Percentiles rank a stretch among this genome's conserved stretches.
Conservation (phyloP, 2,888 invertebrate species). For the Neuroscelio doddi region DNA sequence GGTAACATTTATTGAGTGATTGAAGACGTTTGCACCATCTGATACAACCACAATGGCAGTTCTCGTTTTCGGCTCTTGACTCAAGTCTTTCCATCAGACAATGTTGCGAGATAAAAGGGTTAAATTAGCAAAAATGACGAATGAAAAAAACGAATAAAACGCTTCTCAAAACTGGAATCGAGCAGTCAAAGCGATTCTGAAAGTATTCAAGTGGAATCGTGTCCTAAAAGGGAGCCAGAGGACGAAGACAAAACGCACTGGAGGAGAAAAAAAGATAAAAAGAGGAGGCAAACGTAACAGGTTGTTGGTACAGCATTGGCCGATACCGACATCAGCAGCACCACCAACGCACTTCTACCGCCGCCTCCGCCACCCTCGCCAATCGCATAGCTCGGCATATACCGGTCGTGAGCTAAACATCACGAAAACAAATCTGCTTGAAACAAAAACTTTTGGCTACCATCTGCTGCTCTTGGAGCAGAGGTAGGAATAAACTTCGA, state of each 20-base stretch:
- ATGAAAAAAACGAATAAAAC: not conserved
- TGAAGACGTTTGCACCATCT: too few relatives aligned
- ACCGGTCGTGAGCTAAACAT: slow-evolving; percentile 45
- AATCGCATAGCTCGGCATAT: slow-evolving; percentile 33
- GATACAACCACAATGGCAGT: too few relatives aligned
- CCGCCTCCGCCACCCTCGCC: slow-evolving; percentile 33
- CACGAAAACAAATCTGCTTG: slow-evolving; percentile 64
- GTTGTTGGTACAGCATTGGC: slow-evolving; percentile 40
- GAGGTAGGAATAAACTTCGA: slow-evolving; percentile 19
- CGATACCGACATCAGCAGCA: slow-evolving; percentile 26
- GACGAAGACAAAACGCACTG: slow-evolving; percentile 31
- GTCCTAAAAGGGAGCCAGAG: slow-evolving; percentile 26
- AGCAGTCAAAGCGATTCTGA: not conserved
- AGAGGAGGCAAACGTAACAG: slow-evolving; percentile 45
- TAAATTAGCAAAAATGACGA: not conserved
- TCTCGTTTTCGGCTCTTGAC: too few relatives aligned
- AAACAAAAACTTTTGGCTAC: slow-evolving; percentile 61
- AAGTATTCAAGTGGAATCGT: slow-evolving; percentile 1
- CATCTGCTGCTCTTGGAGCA: slow-evolving; percentile 57
- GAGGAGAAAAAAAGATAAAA: slow-evolving; percentile 17
- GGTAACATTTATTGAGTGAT: too few relatives aligned
- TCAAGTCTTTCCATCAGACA: too few relatives aligned
- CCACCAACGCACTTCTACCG: slow-evolving; percentile 40
- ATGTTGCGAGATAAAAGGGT: not conserved
- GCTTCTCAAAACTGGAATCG: not conserved